phyloP scores from a whole-genome alignment of 2,888 invertebrate genomes.

The Azorinus chamasolen region DNA sequence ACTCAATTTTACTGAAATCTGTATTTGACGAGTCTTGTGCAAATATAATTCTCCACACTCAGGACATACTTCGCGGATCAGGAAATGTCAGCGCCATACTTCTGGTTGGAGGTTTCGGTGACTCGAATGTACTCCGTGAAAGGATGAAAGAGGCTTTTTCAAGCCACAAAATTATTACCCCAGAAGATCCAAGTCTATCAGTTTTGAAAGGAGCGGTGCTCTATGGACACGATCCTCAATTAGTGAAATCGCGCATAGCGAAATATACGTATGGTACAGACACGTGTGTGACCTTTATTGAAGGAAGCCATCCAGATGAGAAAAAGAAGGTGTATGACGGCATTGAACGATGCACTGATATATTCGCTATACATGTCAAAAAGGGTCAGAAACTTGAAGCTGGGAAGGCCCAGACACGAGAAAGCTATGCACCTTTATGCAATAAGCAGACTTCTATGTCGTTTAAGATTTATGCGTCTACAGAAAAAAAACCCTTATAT shows the following conservation, averaged over 20 bases:
- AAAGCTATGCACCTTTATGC: constrained; percentile 21
- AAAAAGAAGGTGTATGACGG: constrained; percentile 17
- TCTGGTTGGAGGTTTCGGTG: constrained; percentile 69
- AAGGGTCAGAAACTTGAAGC: constrained; percentile 28
- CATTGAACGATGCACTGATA: constrained; percentile 30
- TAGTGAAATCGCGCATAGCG: constrained; percentile 48
- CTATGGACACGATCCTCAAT: constrained; percentile 55
- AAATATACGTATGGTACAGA: constrained; percentile 63
- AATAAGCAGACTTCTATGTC: constrained; percentile 11
- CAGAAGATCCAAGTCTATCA: constrained; percentile 60
- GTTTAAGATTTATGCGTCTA: constrained; percentile 34
- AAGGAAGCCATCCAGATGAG: constrained; percentile 40
- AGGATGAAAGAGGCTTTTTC: constrained; percentile 39
- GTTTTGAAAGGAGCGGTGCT: constrained; percentile 70
- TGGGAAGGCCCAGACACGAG: constrained; percentile 16
- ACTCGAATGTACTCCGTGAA: constrained; percentile 55
- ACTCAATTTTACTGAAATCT: constrained; percentile 39
- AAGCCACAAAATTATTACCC: constrained; percentile 52
- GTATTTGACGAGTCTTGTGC: constrained; percentile 51
- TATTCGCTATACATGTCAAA: constrained; percentile 38
- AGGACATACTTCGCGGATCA: constrained; percentile 36
- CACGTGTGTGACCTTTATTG: constrained; percentile 20
- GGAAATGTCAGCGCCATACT: constrained; percentile 50
- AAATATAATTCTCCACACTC: constrained; percentile 43
- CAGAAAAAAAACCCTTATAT: constrained; percentile 20